These are phyloP conservation scores for Xestia ashworthii DNA, from an alignment of 2,888 invertebrate genomes.

Conservation along the genomic window DNA sequence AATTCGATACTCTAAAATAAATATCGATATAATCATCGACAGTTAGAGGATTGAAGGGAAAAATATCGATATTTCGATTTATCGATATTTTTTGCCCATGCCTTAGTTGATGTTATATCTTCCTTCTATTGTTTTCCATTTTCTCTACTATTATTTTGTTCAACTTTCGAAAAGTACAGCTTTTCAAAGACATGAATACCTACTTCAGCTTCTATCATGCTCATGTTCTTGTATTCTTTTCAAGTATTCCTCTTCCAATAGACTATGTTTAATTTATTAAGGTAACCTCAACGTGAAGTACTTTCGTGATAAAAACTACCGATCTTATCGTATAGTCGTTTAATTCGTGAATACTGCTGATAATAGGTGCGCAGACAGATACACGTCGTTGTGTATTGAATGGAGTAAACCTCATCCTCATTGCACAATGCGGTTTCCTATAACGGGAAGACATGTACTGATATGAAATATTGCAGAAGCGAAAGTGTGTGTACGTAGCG, in stretches of 20 bases:
- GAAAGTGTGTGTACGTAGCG: conserved; percentile 66
- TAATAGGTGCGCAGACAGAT: conserved; percentile 34
- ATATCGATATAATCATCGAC: too few species aligned
- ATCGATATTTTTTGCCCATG: too few species aligned
- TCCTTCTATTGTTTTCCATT: not conserved
- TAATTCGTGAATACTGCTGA: conserved; percentile 33
- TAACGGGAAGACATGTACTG: conserved; percentile 61
- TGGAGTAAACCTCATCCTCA: conserved; percentile 55
- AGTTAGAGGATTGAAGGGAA: too few species aligned
- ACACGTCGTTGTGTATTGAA: conserved; percentile 42
- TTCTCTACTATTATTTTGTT: not conserved
- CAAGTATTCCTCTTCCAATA: not conserved
- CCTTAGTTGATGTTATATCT: not conserved
- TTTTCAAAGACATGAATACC: not conserved
- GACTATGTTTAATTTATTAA: not conserved
- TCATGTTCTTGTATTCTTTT: not conserved
- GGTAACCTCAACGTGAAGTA: conserved; percentile 15
- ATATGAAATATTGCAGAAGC: conserved; percentile 65
- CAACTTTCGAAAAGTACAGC: not conserved
- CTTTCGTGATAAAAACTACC: conserved; percentile 16
- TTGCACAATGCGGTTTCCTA: conserved; percentile 73
- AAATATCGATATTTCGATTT: too few species aligned
- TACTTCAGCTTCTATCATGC: not conserved
- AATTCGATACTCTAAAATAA: too few species aligned
- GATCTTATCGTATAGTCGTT: conserved; percentile 52